Base-by-base conservation (phyloP, 2,888 invertebrate species). In the Eremobia ochroleuca region DNA sequence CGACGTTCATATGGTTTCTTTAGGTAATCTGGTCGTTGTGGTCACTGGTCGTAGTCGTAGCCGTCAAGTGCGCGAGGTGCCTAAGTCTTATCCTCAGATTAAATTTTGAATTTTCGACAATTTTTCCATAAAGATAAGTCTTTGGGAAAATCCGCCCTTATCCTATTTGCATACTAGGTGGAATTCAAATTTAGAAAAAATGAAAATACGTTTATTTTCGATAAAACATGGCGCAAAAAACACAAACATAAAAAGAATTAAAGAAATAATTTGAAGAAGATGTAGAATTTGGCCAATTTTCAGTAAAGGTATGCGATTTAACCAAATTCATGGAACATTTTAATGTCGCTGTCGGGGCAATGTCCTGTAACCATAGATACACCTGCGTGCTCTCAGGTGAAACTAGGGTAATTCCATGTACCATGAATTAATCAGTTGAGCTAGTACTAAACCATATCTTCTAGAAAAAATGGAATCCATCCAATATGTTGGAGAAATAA, bases 371-470 rank as follows among this genome's bases (percentile, higher is more conserved):
- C 4, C 25, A 18, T 11, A 15, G 1, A 13, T 25, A 52, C 46
- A 74, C 25, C n/a, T 66, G 31, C 3, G 2, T 40, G 31, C n/a
- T 31, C 31, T 37, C 49, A 40, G 21, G 40, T 25, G 31, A 40
- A 66, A 49, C 76, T 40, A 15, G 64, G 25, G 25, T 58, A 74
- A 58, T 40, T 31, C n/a, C 25, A 25, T 46, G 18, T 65, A 28
- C 25, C 37, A 59, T 49, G 28, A 76, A 74, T 65, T 49, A 76
- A 59, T 75, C 18, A 74, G 49, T 40, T 49, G 6, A 59, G n/a
- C 58, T 40, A 11, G 31, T 31, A 31, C 18, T 18, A 8, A 28
- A 55, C 21, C 40, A 46, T 46, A 73, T 28, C 15, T 34, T 6
- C 0, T n/a, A 52, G 40, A 18, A 21, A 34, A n/a, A 64, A 64